Percentiles rank a stretch among this genome's conserved stretches.
Conservation (phyloP, 1,140 invertebrate genomes). For the Diplogasteroides magnus region DNA sequence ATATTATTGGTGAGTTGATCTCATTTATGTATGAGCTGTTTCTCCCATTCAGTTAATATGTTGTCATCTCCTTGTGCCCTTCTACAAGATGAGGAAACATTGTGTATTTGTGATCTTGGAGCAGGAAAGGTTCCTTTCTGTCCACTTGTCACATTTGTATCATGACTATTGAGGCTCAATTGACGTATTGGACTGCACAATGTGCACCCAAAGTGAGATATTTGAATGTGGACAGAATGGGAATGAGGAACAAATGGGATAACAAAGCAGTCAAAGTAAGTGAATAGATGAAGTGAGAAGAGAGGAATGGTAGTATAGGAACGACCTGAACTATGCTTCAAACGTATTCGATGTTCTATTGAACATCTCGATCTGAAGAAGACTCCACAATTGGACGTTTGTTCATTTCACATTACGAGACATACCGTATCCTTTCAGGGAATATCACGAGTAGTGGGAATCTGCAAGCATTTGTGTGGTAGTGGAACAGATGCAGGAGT, state of each 20-base stretch:
- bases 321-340: conserved; percentile 16
- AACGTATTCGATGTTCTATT: conserved; percentile 37
- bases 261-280: conserved; percentile 28
- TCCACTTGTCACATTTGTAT: too few species aligned
- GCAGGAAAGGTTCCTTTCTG: conserved; percentile 23
- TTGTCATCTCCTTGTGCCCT: not conserved
- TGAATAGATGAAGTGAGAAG: not conserved
- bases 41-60: conserved; percentile 4
- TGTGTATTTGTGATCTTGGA: conserved; percentile 35
- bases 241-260: conserved; percentile 42
- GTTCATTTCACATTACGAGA: not conserved
- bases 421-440: conserved; percentile 16
- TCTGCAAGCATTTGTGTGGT: conserved; percentile 46
- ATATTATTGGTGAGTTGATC: conserved; percentile 9
- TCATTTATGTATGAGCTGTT: not conserved
- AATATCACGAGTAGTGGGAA: conserved; percentile 11
- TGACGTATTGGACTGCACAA: conserved; percentile 38
- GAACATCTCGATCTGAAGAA: conserved; percentile 42
- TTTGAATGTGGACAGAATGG: conserved; percentile 37
- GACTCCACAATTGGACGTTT: conserved; percentile 31
- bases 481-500: conserved; percentile 40
- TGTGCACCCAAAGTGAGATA: conserved; percentile 21
- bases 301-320: conserved; percentile 25
- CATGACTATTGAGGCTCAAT: conserved; percentile 32
- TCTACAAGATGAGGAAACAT: not conserved